Percentiles rank a stretch among this genome's conserved stretches.
phyloP scores from a whole-genome alignment of 2,888 invertebrate genomes.

The Colostygia pectinataria region DNA sequence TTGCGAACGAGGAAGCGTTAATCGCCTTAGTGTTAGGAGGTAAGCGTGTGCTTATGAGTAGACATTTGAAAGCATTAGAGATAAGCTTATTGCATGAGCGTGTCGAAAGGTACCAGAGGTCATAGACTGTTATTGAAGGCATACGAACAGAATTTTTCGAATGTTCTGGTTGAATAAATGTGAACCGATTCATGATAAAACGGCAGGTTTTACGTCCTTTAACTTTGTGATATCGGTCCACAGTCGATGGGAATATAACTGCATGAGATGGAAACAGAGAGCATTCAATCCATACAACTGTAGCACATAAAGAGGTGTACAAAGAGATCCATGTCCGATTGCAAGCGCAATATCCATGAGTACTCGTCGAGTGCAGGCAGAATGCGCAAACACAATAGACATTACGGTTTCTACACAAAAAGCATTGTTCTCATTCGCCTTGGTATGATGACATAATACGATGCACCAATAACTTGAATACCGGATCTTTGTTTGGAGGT shows the following conservation, averaged over 20 bases:
- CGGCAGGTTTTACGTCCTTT: slow-evolving; percentile 1
- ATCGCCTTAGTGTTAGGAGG: slow-evolving; percentile 12
- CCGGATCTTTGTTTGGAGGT: slow-evolving; percentile 35
- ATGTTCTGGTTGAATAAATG: background rate
- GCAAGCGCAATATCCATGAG: slow-evolving; percentile 5
- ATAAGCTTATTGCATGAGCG: background rate
- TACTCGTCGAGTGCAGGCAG: slow-evolving; percentile 12
- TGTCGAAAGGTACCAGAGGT: background rate
- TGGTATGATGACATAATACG: slow-evolving; percentile 32
- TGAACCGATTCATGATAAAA: slow-evolving; percentile 9
- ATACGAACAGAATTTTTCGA: background rate
- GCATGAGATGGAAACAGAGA: slow-evolving; percentile 13
- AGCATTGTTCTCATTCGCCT: slow-evolving; percentile 31
- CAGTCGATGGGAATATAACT: slow-evolving; percentile 8
- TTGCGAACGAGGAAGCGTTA: slow-evolving; percentile 20
- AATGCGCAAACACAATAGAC: slow-evolving; percentile 35
- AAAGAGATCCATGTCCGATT: slow-evolving; percentile 17
- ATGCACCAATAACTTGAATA: slow-evolving; percentile 34
- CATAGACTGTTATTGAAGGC: background rate
- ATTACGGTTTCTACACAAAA: slow-evolving; percentile 30
- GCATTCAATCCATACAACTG: slow-evolving; percentile 7
- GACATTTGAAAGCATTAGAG: slow-evolving; percentile 4
- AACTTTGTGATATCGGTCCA: slow-evolving; percentile 12
- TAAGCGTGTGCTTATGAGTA: slow-evolving; percentile 4
- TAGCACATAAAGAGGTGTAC: slow-evolving; percentile 10